Evolutionary conservation across 2,888 invertebrate species (phyloP).

Genomic region (Ceratothoa steindachneri): DNA sequence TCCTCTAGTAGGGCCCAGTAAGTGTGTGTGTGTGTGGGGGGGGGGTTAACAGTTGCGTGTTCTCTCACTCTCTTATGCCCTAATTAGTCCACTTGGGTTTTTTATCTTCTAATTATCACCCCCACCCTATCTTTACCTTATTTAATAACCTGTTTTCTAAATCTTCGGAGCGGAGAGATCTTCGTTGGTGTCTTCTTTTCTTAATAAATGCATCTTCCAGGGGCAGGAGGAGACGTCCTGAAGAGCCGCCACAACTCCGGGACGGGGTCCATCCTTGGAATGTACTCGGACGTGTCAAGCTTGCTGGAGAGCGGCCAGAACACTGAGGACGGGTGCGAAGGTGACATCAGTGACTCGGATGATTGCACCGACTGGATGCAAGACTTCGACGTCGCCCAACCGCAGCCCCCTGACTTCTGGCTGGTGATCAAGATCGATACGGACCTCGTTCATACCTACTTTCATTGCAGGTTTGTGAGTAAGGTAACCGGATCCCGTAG

Average conservation of each 20-base stretch:
- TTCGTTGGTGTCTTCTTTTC: too few relatives aligned
- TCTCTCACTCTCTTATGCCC: too few relatives aligned
- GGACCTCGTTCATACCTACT: conserved; percentile 53
- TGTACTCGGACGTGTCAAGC: conserved; percentile 37
- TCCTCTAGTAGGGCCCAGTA: too few relatives aligned
- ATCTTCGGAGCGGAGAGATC: too few relatives aligned
- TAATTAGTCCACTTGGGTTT: too few relatives aligned
- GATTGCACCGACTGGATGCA: conserved; percentile 41
- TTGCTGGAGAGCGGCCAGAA: conserved; percentile 44
- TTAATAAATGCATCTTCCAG: too few relatives aligned
- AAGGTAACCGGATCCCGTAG: too few relatives aligned
- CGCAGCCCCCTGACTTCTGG: conserved; percentile 56
- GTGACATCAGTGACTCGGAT: conserved; percentile 47
- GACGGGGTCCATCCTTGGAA: conserved; percentile 27
- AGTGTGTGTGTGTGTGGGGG: too few relatives aligned
- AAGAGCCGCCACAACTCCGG: conserved; percentile 40
- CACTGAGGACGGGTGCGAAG: conserved; percentile 45
- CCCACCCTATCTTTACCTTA: too few relatives aligned
- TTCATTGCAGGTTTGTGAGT: conserved; percentile 50
- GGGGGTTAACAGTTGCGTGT: too few relatives aligned
- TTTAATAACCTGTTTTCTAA: too few relatives aligned
- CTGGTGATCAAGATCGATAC: conserved; percentile 53
- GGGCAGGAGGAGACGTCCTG: conserved; percentile 22
- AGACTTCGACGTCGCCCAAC: conserved; percentile 46
- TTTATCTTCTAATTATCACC: too few relatives aligned